phyloP scores from a whole-genome alignment of 2,888 invertebrate genomes.

The Argyresthia albistria region DNA sequence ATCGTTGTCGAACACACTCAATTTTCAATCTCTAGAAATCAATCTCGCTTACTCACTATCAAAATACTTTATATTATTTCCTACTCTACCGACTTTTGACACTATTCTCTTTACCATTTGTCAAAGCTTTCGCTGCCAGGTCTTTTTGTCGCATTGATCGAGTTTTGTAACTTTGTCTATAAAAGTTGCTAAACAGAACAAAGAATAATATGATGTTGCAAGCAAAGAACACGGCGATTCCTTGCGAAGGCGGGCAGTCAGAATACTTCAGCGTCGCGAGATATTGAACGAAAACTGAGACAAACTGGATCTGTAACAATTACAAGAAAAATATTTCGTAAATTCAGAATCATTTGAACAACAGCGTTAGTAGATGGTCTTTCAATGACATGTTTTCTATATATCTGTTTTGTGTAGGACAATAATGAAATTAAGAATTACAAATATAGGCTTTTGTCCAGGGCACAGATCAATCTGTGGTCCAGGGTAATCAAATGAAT shows the following conservation, averaged over 20 bases:
- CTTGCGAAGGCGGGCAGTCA: conserved; percentile 74
- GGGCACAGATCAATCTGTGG: too few species aligned
- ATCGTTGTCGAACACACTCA: neutral
- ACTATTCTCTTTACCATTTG: neutral
- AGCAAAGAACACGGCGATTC: conserved; percentile 67
- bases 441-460: too few species aligned
- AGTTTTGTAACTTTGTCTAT: conserved; percentile 46
- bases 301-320: conserved; percentile 70
- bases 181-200: conserved; percentile 77
- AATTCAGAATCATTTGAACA: too few species aligned
- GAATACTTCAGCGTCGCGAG: conserved; percentile 51
- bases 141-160: too few species aligned
- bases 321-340: too few species aligned
- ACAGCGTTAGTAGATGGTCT: too few species aligned
- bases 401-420: too few species aligned
- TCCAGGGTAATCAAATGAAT: too few species aligned
- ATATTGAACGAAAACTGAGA: conserved; percentile 73
- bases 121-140: neutral
- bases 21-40: neutral
- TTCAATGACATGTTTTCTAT: too few species aligned
- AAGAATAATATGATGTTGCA: conserved; percentile 72
- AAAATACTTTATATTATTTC: neutral
- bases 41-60: neutral
- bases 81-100: neutral
- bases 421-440: too few species aligned